phyloP scores from a whole-genome alignment of 1,140 invertebrate species.

The Brachionus rotundiformis region DNA sequence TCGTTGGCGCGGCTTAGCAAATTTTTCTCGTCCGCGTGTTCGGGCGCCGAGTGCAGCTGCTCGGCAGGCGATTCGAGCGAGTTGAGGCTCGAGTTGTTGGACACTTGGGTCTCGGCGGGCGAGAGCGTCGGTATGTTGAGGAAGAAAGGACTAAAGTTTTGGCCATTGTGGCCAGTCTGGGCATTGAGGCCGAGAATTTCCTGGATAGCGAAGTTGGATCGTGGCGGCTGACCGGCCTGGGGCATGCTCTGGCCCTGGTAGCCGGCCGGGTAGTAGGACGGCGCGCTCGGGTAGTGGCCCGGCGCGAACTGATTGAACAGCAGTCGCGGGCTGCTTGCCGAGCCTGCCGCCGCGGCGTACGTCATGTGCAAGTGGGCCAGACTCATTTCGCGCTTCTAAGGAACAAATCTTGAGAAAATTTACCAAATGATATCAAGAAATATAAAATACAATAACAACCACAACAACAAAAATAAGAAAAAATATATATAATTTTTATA shows the following conservation, averaged over 20 bases:
- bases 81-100: conserved; percentile 23
- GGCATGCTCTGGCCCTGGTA: not conserved
- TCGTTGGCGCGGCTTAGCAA: conserved; percentile 37
- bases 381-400: conserved; percentile 23
- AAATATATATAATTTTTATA: not conserved
- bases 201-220: conserved; percentile 49
- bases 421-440: not conserved
- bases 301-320: conserved; percentile 11
- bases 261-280: not conserved
- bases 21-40: not conserved
- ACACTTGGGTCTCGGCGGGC: not conserved
- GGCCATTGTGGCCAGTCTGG: not conserved
- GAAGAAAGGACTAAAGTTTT: not conserved
- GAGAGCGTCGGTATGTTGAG: conserved; percentile 16
- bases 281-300: not conserved
- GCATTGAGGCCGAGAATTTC: conserved; percentile 49
- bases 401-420: not conserved
- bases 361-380: conserved; percentile 51
- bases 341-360: conserved; percentile 28
- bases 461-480: not conserved
- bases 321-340: not conserved
- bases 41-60: not conserved
- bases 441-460: not conserved
- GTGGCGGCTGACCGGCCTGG: not conserved
- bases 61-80: not conserved